Evolutionary conservation across 2,888 invertebrate genomes (phyloP), one percentile per base, ranked within the genome.

Genomic region (Bombyx huttoni): DNA sequence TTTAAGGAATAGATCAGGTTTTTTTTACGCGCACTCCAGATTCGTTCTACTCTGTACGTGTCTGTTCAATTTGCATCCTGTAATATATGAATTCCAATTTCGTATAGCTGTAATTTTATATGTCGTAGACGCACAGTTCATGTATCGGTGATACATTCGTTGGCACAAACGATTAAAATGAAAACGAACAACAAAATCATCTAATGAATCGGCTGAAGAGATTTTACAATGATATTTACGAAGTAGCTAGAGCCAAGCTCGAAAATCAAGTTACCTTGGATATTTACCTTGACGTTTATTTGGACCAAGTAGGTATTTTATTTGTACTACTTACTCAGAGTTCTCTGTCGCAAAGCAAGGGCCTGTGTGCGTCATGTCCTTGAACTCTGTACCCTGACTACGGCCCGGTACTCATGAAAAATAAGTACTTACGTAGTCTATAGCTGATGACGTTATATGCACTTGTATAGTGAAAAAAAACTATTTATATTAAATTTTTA

Each of bases 351-450:
- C 24, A 34, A 53, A 34, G 24, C 48, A 48, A 47, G 47, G 50
- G 47, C 45, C 48, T 33, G 40, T 34, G 47, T n/a, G 51, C 52
- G 47, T 9, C 24, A 46, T 46, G 51, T 34, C 52, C 53, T n/a
- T 53, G 51, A 49, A 48, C 53, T 55, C 47, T 49, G 51, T 46
- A 49, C 35, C 53, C 49, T 50, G 51, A 49, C 49, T 51, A 48
- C 54, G 56, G 52, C 61, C 59, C 60, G 59, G 54, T 57, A 62
- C 62, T 60, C 62, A 64, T 58, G 53, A 14, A 34, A 59, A 60
- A 57, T 65, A 66, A 68, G 75, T 79, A 80, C 78, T 76, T 77
- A 76, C 61, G 59, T 63, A 66, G 65, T 68, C 58, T 72, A 69
- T 64, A 65, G 67, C 63, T 49, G 33, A 46, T 47, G 49, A 40